Conservation (phyloP, 2,113 vertebrate species). For the Columbina picui region DNA sequence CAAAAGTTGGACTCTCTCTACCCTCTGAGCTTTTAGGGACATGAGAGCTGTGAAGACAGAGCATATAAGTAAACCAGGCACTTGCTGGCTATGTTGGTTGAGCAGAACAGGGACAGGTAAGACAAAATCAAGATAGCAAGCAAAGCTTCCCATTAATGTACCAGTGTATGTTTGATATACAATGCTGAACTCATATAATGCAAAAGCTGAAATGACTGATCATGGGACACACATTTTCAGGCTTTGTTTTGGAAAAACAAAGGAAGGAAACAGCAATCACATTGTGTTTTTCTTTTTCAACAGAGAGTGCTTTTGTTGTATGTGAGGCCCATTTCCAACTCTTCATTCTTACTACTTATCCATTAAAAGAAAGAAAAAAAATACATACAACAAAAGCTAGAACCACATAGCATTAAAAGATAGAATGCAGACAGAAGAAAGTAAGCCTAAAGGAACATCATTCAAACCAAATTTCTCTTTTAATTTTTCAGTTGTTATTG, state of each 20-base stretch:
- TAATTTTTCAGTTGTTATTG: conserved; percentile 43
- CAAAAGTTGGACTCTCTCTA: neutral
- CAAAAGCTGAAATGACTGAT: neutral
- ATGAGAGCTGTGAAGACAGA: neutral
- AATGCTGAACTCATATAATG: neutral
- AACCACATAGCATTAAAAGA: neutral
- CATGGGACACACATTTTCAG: neutral
- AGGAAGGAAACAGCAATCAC: neutral
- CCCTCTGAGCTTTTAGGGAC: neutral
- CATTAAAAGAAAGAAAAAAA: neutral
- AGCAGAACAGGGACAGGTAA: neutral
- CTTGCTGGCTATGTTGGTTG: rapidly evolving
- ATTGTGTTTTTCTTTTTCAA: neutral
- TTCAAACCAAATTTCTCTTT: conserved; percentile 37
- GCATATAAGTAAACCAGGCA: rapidly evolving
- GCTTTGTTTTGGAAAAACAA: neutral
- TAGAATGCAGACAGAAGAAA: neutral
- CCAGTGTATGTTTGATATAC: neutral
- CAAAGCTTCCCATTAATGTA: neutral
- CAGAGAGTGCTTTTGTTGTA: neutral
- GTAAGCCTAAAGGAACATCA: conserved; percentile 39
- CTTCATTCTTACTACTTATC: neutral
- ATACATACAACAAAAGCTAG: neutral
- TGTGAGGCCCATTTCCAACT: neutral
- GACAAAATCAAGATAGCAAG: neutral